Conservation (phyloP, 2,888 invertebrate species). For the Mesopsocus fuscifrons region DNA sequence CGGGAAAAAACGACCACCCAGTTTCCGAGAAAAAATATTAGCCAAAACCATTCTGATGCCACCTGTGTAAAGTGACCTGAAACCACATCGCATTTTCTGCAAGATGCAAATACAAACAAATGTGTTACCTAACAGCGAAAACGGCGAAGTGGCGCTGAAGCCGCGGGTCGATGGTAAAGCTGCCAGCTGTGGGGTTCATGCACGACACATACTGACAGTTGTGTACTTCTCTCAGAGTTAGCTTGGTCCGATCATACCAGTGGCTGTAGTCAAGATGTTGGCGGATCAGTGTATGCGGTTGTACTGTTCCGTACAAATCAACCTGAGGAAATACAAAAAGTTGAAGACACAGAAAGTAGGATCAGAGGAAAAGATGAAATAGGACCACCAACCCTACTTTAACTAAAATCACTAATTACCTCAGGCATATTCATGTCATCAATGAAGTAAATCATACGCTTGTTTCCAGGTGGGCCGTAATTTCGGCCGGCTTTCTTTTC, state of each 20-base stretch:
- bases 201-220: slow-evolving; percentile 87
- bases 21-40: no score
- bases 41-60: no score
- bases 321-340: slow-evolving; percentile 26
- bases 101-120: no score
- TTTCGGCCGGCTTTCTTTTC: slow-evolving; percentile 91
- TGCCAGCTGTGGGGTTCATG: slow-evolving; percentile 94
- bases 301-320: slow-evolving; percentile 84
- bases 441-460: slow-evolving; percentile 80
- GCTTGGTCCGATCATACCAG: slow-evolving; percentile 83
- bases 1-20: neutral
- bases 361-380: no score
- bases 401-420: slow-evolving; percentile 26
- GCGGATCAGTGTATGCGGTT: slow-evolving; percentile 81
- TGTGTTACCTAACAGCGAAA: slow-evolving; percentile 70
- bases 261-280: slow-evolving; percentile 88
- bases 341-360: no score
- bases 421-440: slow-evolving; percentile 97
- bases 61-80: no score
- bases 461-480: slow-evolving; percentile 84
- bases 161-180: slow-evolving; percentile 81
- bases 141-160: slow-evolving; percentile 76
- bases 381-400: no score
- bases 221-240: slow-evolving; percentile 74
- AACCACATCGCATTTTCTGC: no score